These are phyloP conservation scores for Ormyrus labotus DNA, from an alignment of 2,888 invertebrate genomes.

Conservation along the genomic window DNA sequence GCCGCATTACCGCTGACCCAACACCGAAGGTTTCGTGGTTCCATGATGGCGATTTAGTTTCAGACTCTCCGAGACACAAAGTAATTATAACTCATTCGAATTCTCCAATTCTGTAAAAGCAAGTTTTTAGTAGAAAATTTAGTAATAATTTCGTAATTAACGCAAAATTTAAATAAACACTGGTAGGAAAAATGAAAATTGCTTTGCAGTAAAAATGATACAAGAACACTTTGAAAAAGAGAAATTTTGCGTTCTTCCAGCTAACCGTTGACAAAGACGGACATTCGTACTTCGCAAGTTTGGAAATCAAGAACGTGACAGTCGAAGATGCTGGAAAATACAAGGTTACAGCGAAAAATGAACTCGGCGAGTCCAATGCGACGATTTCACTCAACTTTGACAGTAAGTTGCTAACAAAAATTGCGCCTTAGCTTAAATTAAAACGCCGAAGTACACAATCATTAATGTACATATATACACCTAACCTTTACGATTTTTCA, in stretches of 20 bases:
- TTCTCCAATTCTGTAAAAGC: neutral
- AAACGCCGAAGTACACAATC: slow-evolving; percentile 11
- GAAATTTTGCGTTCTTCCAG: slow-evolving; percentile 77
- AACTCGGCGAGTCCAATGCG: slow-evolving; percentile 97
- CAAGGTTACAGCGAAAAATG: slow-evolving; percentile 97
- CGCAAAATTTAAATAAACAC: neutral
- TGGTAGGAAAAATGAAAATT: too few species aligned
- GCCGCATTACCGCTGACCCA: slow-evolving; percentile 95
- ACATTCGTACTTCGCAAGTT: slow-evolving; percentile 93
- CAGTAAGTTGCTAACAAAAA: slow-evolving; percentile 85
- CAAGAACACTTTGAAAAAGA: too few species aligned
- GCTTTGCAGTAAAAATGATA: too few species aligned
- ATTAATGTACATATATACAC: slow-evolving; percentile 32
- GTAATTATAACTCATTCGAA: slow-evolving; percentile 75
- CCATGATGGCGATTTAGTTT: slow-evolving; percentile 89
- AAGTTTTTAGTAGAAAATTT: neutral
- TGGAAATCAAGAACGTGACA: slow-evolving; percentile 95
- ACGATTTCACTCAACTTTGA: slow-evolving; percentile 98
- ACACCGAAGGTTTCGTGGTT: slow-evolving; percentile 93
- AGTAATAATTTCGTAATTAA: neutral
- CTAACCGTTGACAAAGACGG: slow-evolving; percentile 93
- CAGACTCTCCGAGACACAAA: slow-evolving; percentile 90
- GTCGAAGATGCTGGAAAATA: slow-evolving; percentile 98
- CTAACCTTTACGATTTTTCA: slow-evolving; percentile 40
- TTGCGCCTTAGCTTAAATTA: slow-evolving; percentile 25